Conservation (phyloP, 2,888 invertebrate species). For the Sphaerophoria rueppellii region DNA sequence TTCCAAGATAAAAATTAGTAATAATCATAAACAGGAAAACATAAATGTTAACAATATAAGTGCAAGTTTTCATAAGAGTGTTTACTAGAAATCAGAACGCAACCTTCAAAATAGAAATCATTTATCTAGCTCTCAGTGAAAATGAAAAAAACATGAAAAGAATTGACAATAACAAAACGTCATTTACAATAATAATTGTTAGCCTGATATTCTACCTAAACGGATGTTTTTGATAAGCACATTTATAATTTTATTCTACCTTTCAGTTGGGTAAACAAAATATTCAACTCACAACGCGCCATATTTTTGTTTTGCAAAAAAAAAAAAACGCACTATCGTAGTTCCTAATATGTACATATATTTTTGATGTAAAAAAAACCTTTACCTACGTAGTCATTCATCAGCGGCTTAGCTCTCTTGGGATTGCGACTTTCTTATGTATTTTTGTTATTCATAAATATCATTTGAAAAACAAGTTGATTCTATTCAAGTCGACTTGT, state of each 20-base stretch:
- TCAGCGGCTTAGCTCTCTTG: not conserved
- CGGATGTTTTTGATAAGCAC: conserved; percentile 9
- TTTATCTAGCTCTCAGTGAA: conserved; percentile 2
- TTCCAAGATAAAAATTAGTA: no score
- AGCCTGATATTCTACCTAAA: not conserved
- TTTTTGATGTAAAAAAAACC: not conserved
- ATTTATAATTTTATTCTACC: conserved; percentile 2
- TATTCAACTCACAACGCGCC: conserved; percentile 3
- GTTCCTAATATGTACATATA: not conserved
- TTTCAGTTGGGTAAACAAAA: conserved; percentile 13
- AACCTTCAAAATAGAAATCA: not conserved
- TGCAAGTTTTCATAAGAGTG: no score
- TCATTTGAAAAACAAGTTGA: conserved; percentile 24
- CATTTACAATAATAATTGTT: not conserved
- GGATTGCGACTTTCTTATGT: not conserved
- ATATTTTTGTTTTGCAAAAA: conserved; percentile 23
- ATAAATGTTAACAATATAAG: no score
- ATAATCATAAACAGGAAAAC: no score
- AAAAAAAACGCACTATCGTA: conserved; percentile 28
- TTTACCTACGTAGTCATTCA: not conserved
- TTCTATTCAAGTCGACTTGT: not conserved
- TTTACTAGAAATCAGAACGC: not conserved
- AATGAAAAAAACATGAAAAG: conserved; percentile 1
- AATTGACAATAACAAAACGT: conserved; percentile 47
- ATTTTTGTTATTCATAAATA: not conserved